These are phyloP conservation scores for Steinernema feltiae DNA, from an alignment of 1,140 invertebrate genomes.

Conservation along the genomic window DNA sequence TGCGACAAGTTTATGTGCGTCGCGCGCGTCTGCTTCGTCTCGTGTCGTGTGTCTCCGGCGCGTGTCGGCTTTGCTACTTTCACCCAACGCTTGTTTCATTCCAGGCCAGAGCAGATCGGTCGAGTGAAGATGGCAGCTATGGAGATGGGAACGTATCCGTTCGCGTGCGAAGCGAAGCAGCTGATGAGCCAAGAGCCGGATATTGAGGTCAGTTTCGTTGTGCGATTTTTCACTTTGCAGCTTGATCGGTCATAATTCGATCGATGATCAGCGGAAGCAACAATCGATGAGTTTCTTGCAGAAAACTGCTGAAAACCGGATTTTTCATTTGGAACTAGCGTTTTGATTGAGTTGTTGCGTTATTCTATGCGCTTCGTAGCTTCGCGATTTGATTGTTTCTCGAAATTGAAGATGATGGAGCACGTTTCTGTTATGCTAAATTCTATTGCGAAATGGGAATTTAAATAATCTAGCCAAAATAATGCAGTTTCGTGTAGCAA, in stretches of 20 bases:
- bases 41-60: background rate
- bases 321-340: too few species aligned
- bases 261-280: background rate
- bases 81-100: background rate
- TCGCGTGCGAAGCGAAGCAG: slow-evolving; percentile 30
- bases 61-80: background rate
- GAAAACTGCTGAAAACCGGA: too few species aligned
- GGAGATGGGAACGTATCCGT: slow-evolving; percentile 31
- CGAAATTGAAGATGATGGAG: too few species aligned
- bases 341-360: too few species aligned
- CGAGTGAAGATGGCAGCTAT: slow-evolving; percentile 21
- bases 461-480: too few species aligned
- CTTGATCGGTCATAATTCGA: slow-evolving; percentile 2
- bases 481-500: too few species aligned
- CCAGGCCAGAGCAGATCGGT: background rate
- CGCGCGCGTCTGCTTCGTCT: background rate
- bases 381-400: too few species aligned
- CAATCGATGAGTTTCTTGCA: too few species aligned
- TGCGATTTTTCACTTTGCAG: slow-evolving; percentile 2
- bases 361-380: too few species aligned
- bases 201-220: slow-evolving; percentile 18
- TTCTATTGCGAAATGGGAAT: too few species aligned
- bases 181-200: slow-evolving; percentile 22
- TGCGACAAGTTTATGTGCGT: background rate
- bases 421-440: too few species aligned